phyloP scores from a whole-genome alignment of 2,113 vertebrate genomes.

The Onychostoma macrolepis region DNA sequence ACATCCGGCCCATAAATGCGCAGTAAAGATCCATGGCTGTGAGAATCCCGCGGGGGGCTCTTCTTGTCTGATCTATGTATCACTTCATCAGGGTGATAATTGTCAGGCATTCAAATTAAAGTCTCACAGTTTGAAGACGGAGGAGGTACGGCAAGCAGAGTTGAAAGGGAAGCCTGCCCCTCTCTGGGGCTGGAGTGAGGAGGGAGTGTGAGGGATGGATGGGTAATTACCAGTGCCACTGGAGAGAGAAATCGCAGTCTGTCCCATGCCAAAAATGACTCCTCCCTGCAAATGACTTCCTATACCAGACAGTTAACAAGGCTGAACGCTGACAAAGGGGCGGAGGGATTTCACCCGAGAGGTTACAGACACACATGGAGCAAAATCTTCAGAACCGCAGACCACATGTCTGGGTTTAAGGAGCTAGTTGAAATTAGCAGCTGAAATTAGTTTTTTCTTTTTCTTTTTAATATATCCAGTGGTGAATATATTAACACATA shows the following conservation, averaged over 20 bases:
- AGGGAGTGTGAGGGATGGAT: slow-evolving; percentile 47
- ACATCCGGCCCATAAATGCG: neutral
- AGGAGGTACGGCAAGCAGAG: slow-evolving; percentile 53
- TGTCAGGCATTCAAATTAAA: slow-evolving; percentile 69
- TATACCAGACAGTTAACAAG: slow-evolving; percentile 67
- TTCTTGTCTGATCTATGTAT: slow-evolving; percentile 62
- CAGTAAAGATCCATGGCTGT: slow-evolving; percentile 53
- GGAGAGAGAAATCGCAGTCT: slow-evolving; percentile 71
- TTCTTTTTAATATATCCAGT: no score
- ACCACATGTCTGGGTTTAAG: neutral
- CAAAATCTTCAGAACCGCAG: neutral
- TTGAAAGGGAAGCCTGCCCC: slow-evolving; percentile 57
- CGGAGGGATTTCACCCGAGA: slow-evolving; percentile 6
- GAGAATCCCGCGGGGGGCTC: slow-evolving; percentile 50
- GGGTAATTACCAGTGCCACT: slow-evolving; percentile 71
- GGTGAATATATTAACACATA: no score
- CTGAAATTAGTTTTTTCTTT: no score
- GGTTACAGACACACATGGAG: slow-evolving; percentile 49
- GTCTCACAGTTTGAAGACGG: slow-evolving; percentile 60
- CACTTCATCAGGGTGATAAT: slow-evolving; percentile 64
- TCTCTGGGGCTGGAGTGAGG: slow-evolving; percentile 55
- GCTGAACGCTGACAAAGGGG: slow-evolving; percentile 46
- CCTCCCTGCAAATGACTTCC: slow-evolving; percentile 74
- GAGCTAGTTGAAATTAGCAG: neutral
- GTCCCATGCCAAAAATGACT: slow-evolving; percentile 68